Percentiles rank a stretch among this genome's conserved stretches.
These are phyloP conservation scores for Parapsyche elsis DNA, from an alignment of 1,140 invertebrate genomes.

Conservation along the genomic window DNA sequence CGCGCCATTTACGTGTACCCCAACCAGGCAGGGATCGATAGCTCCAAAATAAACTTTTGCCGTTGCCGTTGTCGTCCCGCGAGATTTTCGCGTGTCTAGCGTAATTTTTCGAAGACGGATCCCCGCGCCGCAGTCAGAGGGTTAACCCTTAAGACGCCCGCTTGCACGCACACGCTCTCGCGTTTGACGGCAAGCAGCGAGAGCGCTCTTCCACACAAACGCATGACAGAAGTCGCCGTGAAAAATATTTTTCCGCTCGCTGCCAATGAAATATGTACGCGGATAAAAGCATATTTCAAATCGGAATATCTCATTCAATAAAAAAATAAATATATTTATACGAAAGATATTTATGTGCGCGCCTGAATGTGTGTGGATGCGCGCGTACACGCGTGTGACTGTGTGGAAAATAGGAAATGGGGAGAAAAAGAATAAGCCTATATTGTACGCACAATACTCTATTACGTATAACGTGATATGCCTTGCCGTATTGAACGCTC, in stretches of 20 bases:
- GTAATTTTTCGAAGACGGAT: too few species aligned
- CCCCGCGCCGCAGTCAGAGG: too few species aligned
- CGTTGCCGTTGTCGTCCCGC: too few species aligned
- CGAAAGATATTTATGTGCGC: not conserved
- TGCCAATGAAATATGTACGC: not conserved
- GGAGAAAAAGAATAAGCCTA: too few species aligned
- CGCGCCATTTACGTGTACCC: too few species aligned
- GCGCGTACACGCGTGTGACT: not conserved
- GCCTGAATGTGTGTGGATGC: not conserved
- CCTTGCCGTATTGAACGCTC: too few species aligned
- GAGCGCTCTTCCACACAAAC: not conserved
- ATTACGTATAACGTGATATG: too few species aligned
- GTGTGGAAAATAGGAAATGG: not conserved
- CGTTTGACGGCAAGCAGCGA: not conserved
- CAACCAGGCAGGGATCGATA: too few species aligned
- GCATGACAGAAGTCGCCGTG: not conserved
- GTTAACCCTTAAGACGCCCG: too few species aligned
- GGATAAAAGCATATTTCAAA: not conserved
- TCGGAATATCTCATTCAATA: not conserved
- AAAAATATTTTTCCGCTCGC: not conserved
- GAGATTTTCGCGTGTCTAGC: too few species aligned
- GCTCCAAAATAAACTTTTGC: too few species aligned
- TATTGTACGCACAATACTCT: too few species aligned
- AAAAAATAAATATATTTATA: not conserved
- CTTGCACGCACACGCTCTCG: not conserved